Evolutionary conservation across 2,113 vertebrate genomes (phyloP).

Genomic region (Prietella phreatophila): DNA sequence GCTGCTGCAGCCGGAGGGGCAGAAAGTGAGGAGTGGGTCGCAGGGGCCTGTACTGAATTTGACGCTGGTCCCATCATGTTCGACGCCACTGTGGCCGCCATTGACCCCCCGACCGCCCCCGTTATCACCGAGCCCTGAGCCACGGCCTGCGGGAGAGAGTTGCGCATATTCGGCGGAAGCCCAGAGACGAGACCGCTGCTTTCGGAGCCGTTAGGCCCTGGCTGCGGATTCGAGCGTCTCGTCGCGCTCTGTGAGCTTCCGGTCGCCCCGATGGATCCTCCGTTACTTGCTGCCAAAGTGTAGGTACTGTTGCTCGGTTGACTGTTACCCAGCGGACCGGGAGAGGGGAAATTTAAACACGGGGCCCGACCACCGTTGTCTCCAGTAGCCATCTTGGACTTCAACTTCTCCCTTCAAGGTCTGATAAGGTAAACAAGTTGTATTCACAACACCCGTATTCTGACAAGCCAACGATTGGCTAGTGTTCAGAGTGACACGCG

Average conservation of each 20-base stretch:
- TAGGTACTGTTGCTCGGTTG: slow-evolving; percentile 75
- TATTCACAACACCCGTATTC: slow-evolving; percentile 6
- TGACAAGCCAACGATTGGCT: not conserved
- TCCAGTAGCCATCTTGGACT: slow-evolving; percentile 84
- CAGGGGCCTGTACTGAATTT: slow-evolving; percentile 54
- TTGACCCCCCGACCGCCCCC: slow-evolving; percentile 60
- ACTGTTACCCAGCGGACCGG: slow-evolving; percentile 73
- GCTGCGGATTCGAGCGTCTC: slow-evolving; percentile 73
- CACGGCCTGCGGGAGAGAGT: slow-evolving; percentile 67
- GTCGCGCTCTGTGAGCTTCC: slow-evolving; percentile 64
- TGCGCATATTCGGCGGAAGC: slow-evolving; percentile 68
- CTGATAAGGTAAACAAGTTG: slow-evolving; percentile 61
- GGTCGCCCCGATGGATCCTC: slow-evolving; percentile 61
- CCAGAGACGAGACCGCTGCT: slow-evolving; percentile 67
- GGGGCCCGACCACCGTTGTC: slow-evolving; percentile 80
- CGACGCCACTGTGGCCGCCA: slow-evolving; percentile 63
- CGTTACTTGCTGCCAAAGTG: slow-evolving; percentile 71
- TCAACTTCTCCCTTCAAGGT: slow-evolving; percentile 15
- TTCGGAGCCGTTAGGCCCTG: slow-evolving; percentile 73
- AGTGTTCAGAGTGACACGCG: not conserved
- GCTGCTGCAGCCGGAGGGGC: slow-evolving; percentile 72
- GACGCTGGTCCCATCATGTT: slow-evolving; percentile 69
- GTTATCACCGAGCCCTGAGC: slow-evolving; percentile 63
- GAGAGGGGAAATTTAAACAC: slow-evolving; percentile 72
- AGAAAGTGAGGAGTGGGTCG: slow-evolving; percentile 58